A percentile compares a stretch with the other conserved stretches of the same genome.
Evolutionary conservation across 2,113 vertebrate genomes (phyloP).

Genomic region (Cinclus cinclus): DNA sequence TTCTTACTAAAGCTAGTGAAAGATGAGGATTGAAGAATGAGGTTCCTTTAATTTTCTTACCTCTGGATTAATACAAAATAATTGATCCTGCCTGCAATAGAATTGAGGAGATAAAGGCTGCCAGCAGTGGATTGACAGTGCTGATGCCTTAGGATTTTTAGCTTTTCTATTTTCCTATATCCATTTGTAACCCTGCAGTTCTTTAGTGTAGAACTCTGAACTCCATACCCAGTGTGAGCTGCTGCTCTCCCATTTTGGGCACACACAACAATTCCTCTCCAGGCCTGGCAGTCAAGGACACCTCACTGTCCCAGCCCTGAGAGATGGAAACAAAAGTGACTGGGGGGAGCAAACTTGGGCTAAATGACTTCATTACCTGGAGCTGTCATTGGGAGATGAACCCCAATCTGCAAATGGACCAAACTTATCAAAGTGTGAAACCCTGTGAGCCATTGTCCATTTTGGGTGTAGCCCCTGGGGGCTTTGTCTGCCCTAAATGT

Average conservation of each 20-base stretch:
- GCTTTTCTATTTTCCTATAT: not conserved
- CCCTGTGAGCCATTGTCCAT: not conserved
- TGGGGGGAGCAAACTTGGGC: not conserved
- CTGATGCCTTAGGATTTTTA: not conserved
- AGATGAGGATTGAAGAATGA: not conserved
- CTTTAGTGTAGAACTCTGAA: not conserved
- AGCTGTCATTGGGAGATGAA: not conserved
- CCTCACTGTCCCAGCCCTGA: not conserved
- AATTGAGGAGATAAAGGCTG: not conserved
- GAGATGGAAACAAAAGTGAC: not conserved
- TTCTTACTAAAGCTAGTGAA: not conserved
- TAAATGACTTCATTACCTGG: not conserved
- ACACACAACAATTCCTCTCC: not conserved
- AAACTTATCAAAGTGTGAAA: not conserved
- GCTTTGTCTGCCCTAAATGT: not conserved
- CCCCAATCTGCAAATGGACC: not conserved
- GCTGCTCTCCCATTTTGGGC: not conserved
- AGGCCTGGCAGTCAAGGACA: not conserved
- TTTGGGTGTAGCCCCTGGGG: not conserved
- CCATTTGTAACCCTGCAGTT: not conserved
- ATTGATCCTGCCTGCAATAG: fast-evolving
- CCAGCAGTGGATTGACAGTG: not conserved
- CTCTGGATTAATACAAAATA: not conserved
- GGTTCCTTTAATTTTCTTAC: not conserved
- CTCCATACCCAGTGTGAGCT: not conserved